These are phyloP conservation scores for Anodontia alba DNA, from an alignment of 2,888 invertebrate species.

Conservation along the genomic window DNA sequence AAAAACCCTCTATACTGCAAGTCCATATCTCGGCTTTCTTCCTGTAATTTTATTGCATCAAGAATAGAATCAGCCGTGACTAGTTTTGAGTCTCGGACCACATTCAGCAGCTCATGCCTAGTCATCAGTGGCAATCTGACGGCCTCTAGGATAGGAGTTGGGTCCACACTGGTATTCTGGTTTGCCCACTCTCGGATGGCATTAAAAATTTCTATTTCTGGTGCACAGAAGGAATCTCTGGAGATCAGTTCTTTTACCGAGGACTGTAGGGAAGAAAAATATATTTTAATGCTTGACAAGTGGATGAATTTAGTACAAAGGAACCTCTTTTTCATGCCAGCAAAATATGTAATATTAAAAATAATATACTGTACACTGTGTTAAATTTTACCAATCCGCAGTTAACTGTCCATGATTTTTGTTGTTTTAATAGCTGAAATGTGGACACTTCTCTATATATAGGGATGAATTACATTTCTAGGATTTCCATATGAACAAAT, in stretches of 20 bases:
- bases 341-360: no score
- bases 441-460: no score
- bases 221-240: constrained; percentile 97
- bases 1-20: constrained; percentile 92
- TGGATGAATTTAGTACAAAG: background rate
- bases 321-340: background rate
- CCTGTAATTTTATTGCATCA: constrained; percentile 96
- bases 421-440: no score
- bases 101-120: constrained; percentile 93
- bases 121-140: constrained; percentile 94
- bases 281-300: background rate
- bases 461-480: no score
- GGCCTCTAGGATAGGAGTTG: constrained; percentile 78
- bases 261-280: constrained; percentile 67
- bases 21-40: constrained; percentile 91
- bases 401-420: no score
- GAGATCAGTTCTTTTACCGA: constrained; percentile 94
- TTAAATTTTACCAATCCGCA: no score
- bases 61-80: constrained; percentile 95
- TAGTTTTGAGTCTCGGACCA: constrained; percentile 94
- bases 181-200: constrained; percentile 95
- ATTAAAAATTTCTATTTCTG: constrained; percentile 97
- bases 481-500: no score
- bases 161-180: constrained; percentile 89
- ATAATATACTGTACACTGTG: no score